Evolutionary conservation across 2,797 vertebrate species (phyloP), one percentile per base, ranked within the genome.

Genomic region (Microctenopoma lineatum): DNA sequence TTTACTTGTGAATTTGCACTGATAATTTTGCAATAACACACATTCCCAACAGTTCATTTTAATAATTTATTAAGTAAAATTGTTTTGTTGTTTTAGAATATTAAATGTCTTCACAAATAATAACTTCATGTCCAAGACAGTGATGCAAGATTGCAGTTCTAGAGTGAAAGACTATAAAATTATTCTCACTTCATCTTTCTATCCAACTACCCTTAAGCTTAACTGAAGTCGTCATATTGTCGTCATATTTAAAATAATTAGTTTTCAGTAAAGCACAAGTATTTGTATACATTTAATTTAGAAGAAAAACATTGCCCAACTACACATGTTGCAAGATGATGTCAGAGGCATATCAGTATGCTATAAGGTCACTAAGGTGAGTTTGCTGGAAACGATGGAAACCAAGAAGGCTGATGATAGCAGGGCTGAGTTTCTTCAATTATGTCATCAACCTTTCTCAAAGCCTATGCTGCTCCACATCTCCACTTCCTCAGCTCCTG

Each of bases 101-200:
- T 45, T 26, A 38, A 4, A 56, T 8, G 55, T 73, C n/a, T 34
- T 14, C 25, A 59, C 50, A 83, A 75, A 71, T 54, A 75, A 71
- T 54, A 59, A 59, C 26, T 51, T 44, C n/a, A 59, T 29, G 59
- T 67, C 41, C 53, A 66, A 70, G 44, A 25, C 46, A 60, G 15
- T 83, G 80, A 85, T 55, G 80, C 75, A 83, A 83, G 41, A 76
- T 13, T 32, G 39, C 54, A 65, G 36, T 21, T 69, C 63, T n/a
- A 29, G 48, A 66, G 50, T 81, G 70, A 79, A 81, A 83, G 59
- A 66, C 25, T 44, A 52, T n/a, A 39, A 42, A 45, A 26, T 47
- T 27, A 45, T 56, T 42, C 27, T 46, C 27, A 45, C 18, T 27
- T 48, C 10, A 47, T 42, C 55, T 25, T 34, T 48, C 9, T 12